Base-by-base conservation (phyloP, 1,140 invertebrate genomes). In the Drosophila tani region DNA sequence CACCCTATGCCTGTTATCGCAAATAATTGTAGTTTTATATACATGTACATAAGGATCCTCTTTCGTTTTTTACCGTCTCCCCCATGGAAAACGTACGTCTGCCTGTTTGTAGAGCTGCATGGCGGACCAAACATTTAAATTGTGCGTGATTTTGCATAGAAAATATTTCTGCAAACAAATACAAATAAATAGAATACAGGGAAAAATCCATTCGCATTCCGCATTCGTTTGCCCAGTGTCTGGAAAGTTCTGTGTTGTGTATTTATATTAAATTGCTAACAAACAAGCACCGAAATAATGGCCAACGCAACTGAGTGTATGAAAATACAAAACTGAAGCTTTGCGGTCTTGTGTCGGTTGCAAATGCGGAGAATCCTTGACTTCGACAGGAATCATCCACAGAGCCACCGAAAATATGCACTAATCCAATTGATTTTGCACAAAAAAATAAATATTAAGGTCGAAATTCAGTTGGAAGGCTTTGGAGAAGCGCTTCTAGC, bases 201-300 rank as follows among this genome's bases (percentile, higher is more conserved):
- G n/a, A 56, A 70, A 53, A 76, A 67, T 74, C 51, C n/a, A 59
- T 73, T 73, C 15, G 40, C 35, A 73, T 59, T 73, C 38, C 19
- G 35, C 53, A 76, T 57, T 76, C 53, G 71, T 76, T 76, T 76
- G 60, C 53, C 73, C 46, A 76, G 32, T 29, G 62, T 76, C 73
- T 76, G 73, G 62, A 66, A 76, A 76, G 53, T 76, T 73, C 38
- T 43, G 45, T 11, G 24, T 41, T 66, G 53, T 66, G 53, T 76
- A 76, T 76, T 76, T 76, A 76, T 59, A 76, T 76, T 76, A 67
- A 67, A 76, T 67, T 76, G 64, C 50, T 50, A 73, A 41, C 68
- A 74, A 73, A 73, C 70, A 74, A 74, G 70, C 68, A 21, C 35
- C 55, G 15, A 74, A 74, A 74, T 74, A 74, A 74, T 73, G 29